Base-by-base conservation (phyloP, 2,113 vertebrate species). In the Chrysochloris asiatica region DNA sequence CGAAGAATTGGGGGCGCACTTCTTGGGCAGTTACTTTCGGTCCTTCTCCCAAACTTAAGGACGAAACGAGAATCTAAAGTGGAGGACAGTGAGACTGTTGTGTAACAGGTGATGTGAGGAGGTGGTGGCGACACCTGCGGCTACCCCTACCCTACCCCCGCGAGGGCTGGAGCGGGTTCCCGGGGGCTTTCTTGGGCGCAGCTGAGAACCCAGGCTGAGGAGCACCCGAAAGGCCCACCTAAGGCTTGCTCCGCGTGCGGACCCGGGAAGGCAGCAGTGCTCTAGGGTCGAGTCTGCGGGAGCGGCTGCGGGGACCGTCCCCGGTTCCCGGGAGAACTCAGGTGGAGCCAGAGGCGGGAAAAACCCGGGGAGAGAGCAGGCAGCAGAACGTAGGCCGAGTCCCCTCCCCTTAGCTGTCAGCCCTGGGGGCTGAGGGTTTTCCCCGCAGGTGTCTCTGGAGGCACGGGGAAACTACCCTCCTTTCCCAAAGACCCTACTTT, bases 391-490 rank as follows among this genome's bases (percentile, higher is more conserved):
- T 21, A 82, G 54, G 43, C 50, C 21, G 45, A 45, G 36, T 24
- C 4, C 22, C 30, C 22, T 41, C 77, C 26, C 13, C 65, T 21
- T 28, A 52, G 26, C 47, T 38, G 2, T 16, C 4, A 21, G 59
- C 28, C 43, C 28, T 30, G 6, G 36, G 75, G 52, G 75, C 13
- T 17, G 28, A 45, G 48, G 63, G 59, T 48, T 54, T 84, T 22
- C 33, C 33, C 4, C 33, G 11, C 52, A 50, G 30, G 59, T 47
- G 76, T 11, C 72, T 48, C 8, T 43, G 30, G 14, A 71, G 48
- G 75, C 54, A 4, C 43, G 21, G 71, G 93, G 91, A 91, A 96
- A 87, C 16, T 54, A 83, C 76, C 59, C 28, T 84, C 90, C 24
- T 76, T 26, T 78, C 30, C 72, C 26, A 63, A 47, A 80, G 85